Evolutionary conservation across 2,797 vertebrate genomes (phyloP).

Genomic region (Adelosebastes latens): DNA sequence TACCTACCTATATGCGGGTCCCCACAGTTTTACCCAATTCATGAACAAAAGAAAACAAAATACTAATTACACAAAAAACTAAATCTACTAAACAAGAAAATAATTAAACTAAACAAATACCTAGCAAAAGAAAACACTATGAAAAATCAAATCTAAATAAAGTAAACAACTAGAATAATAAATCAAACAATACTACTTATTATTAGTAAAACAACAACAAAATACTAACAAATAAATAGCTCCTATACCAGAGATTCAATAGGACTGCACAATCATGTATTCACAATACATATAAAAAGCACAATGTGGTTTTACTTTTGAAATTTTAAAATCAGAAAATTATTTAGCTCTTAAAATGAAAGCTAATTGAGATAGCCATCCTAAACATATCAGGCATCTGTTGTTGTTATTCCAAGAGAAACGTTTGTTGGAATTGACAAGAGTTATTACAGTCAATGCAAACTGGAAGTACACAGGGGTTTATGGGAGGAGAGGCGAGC

Average conservation of each 20-base stretch:
- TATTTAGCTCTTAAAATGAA: background rate
- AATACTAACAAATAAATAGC: too few species aligned
- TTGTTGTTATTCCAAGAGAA: background rate
- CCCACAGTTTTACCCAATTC: too few species aligned
- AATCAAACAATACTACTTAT: too few species aligned
- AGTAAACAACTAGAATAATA: too few species aligned
- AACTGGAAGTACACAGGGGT: slow-evolving; percentile 4
- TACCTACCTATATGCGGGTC: too few species aligned
- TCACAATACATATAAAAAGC: background rate
- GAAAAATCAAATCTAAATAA: too few species aligned
- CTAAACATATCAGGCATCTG: background rate
- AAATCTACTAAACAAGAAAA: too few species aligned
- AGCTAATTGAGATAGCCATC: background rate
- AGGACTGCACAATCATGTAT: background rate
- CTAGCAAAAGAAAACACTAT: too few species aligned
- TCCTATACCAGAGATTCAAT: background rate
- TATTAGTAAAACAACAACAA: too few species aligned
- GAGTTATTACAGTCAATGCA: background rate
- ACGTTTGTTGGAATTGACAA: background rate
- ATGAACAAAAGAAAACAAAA: too few species aligned
- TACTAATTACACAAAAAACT: too few species aligned
- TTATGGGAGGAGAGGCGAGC: background rate
- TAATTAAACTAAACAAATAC: too few species aligned
- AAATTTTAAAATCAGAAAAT: background rate
- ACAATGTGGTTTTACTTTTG: background rate